These are phyloP conservation scores for Allolobophora icterica DNA, from an alignment of 2,888 invertebrate species.

Conservation along the genomic window DNA sequence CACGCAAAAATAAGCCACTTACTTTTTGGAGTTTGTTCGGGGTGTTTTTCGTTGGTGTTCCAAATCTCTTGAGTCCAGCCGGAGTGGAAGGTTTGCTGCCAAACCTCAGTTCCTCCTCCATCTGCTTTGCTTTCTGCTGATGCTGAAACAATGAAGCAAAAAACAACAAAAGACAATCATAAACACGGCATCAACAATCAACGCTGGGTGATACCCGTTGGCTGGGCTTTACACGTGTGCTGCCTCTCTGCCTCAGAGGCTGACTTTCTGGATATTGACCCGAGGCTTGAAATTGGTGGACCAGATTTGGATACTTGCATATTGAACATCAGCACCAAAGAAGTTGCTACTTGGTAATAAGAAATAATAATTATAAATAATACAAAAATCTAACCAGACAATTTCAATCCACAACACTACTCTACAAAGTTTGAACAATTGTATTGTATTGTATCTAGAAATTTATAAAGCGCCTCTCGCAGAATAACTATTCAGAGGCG, in stretches of 20 bases:
- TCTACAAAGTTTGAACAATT: neutral
- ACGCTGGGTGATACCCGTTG: too few relatives aligned
- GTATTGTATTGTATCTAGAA: too few relatives aligned
- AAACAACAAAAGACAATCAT: neutral
- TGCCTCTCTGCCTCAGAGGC: too few relatives aligned
- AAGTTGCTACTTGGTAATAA: neutral
- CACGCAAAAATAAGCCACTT: neutral
- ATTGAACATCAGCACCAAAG: too few relatives aligned
- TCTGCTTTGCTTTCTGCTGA: conserved; percentile 27
- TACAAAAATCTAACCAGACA: neutral
- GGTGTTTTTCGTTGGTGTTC: neutral
- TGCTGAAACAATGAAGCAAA: neutral
- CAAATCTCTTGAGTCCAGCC: neutral
- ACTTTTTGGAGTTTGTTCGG: neutral
- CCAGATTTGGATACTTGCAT: too few relatives aligned
- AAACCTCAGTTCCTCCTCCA: conserved; percentile 32
- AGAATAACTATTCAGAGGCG: too few relatives aligned
- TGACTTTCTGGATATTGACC: too few relatives aligned
- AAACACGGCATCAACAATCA: neutral
- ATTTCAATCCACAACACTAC: neutral
- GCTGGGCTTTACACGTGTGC: too few relatives aligned
- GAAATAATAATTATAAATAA: neutral
- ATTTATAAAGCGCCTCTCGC: too few relatives aligned
- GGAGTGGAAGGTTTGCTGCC: conserved; percentile 20
- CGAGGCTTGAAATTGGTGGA: too few relatives aligned